Conservation (phyloP, 2,888 invertebrate genomes). For the Luperina testacea region DNA sequence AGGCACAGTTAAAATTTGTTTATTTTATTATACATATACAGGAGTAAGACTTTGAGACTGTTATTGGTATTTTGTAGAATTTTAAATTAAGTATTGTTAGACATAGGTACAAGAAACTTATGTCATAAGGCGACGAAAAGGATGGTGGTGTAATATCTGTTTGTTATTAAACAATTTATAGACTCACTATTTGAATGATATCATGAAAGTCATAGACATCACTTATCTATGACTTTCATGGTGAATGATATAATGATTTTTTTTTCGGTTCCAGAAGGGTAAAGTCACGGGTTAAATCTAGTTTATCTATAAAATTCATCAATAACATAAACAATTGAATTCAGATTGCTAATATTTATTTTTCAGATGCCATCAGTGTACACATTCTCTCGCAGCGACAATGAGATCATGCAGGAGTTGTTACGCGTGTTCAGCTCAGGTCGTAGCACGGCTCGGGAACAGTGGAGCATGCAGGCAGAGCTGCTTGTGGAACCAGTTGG, state of each 20-base stretch:
- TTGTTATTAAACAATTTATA: not conserved
- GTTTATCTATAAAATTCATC: not conserved
- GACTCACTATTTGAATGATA: not conserved
- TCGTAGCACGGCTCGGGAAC: constrained; percentile 82
- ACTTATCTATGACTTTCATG: not conserved
- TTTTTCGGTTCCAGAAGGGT: no score
- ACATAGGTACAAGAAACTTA: no score
- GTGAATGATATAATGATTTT: no score
- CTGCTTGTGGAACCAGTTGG: constrained; percentile 91
- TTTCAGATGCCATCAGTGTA: constrained; percentile 83
- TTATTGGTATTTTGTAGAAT: not conserved
- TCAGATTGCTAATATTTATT: not conserved
- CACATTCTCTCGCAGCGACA: constrained; percentile 83
- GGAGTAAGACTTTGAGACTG: not conserved
- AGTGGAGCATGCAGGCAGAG: constrained; percentile 88
- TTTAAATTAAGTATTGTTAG: not conserved
- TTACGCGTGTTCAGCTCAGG: constrained; percentile 81
- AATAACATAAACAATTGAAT: not conserved
- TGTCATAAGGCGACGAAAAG: not conserved
- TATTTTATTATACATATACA: no score
- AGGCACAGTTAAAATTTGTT: no score
- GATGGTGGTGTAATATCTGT: not conserved
- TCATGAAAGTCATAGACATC: not conserved
- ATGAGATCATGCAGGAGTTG: constrained; percentile 82
- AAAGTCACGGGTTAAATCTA: not conserved